These are phyloP conservation scores for Peromyscus eremicus DNA, from an alignment of 2,797 vertebrate genomes.

Conservation along the genomic window DNA sequence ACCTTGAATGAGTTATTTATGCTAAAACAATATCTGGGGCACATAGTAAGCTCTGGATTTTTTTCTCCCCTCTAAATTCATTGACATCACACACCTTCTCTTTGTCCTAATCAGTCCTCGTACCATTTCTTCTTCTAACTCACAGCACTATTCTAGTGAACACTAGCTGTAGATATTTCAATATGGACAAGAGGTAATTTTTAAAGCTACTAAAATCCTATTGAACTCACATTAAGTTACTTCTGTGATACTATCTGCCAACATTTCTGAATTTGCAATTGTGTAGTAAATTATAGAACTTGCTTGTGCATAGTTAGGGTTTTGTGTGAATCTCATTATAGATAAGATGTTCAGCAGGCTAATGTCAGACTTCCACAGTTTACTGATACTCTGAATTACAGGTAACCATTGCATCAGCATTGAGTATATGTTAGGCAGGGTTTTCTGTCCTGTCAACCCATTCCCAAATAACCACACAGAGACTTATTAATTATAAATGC, in stretches of 20 bases:
- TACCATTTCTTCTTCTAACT: conserved; percentile 4
- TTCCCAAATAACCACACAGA: too few species aligned
- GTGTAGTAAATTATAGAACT: background rate
- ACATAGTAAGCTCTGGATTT: background rate
- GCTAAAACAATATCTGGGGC: background rate
- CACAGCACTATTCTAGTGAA: background rate
- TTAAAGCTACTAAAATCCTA: conserved; percentile 28
- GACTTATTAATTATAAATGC: background rate
- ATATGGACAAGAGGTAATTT: background rate
- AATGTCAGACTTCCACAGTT: conserved; percentile 37
- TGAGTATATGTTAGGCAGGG: background rate
- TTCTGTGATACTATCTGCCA: conserved; percentile 20
- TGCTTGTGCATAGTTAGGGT: conserved; percentile 38
- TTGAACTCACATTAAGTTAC: conserved; percentile 18
- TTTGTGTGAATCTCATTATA: conserved; percentile 6
- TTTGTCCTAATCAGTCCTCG: conserved; percentile 12
- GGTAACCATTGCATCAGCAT: conserved; percentile 14
- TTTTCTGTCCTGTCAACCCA: background rate
- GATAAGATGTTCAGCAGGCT: background rate
- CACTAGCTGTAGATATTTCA: conserved; percentile 10
- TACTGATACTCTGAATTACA: conserved; percentile 54
- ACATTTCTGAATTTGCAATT: conserved; percentile 50
- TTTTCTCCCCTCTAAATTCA: conserved; percentile 4
- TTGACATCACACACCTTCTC: background rate
- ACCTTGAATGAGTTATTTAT: conserved; percentile 31